These are phyloP conservation scores for Pelagia noctiluca DNA, from an alignment of 30 jellyfish, hydroid and myxozoan genomes.

Conservation along the genomic window DNA sequence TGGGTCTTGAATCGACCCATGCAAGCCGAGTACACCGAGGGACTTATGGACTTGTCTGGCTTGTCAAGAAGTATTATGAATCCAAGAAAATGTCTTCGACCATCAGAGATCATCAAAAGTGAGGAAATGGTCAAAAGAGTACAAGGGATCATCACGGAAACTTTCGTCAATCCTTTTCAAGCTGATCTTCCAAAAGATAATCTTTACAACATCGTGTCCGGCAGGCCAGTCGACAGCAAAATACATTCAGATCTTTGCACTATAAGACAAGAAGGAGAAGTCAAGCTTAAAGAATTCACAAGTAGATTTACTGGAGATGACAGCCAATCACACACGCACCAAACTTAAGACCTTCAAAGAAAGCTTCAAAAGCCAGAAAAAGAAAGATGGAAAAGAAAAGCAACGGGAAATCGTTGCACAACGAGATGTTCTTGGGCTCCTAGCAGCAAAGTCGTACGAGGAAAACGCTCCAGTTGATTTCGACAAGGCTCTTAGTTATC, in stretches of 20 bases:
- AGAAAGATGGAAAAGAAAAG: slow-evolving; percentile 4
- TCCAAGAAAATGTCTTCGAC: slow-evolving; percentile 33
- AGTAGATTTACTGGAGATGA: not conserved
- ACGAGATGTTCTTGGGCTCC: slow-evolving; percentile 26
- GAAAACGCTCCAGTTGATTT: slow-evolving; percentile 6
- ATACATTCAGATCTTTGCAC: not conserved
- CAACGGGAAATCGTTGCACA: not conserved
- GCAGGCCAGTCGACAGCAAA: slow-evolving; percentile 1
- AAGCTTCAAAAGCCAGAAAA: not conserved
- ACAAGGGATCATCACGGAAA: not conserved
- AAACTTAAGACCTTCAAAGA: not conserved
- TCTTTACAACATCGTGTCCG: slow-evolving; percentile 15
- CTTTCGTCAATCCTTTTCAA: slow-evolving; percentile 27
- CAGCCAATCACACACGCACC: not conserved
- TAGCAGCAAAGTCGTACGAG: slow-evolving; percentile 13
- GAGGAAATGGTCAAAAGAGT: not conserved
- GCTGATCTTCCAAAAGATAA: not conserved
- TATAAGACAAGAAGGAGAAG: not conserved
- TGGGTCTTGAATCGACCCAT: slow-evolving; percentile 31
- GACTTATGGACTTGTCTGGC: not conserved
- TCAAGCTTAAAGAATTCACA: not conserved
- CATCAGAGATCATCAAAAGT: slow-evolving; percentile 6
- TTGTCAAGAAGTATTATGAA: not conserved
- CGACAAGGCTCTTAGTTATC: slow-evolving; percentile 21
- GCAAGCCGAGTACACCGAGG: slow-evolving; percentile 24